Evolutionary conservation across 2,113 vertebrate species (phyloP).

Genomic region (Hippoglossus stenolepis): DNA sequence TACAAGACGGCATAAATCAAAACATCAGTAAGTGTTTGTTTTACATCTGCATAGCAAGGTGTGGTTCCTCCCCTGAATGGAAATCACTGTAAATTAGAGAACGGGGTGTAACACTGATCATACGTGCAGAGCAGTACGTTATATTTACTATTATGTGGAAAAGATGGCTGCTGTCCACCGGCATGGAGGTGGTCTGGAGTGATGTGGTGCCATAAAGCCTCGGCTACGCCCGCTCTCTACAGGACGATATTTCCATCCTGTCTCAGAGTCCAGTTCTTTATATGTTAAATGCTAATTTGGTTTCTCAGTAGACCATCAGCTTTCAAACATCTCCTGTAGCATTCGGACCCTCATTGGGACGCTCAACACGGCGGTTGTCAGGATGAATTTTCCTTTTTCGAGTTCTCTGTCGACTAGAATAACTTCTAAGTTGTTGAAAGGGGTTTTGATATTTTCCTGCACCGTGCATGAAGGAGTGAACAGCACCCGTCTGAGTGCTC

Average conservation of each 20-base stretch:
- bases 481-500: constrained; percentile 10
- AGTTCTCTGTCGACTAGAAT: not conserved
- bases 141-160: not conserved
- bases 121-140: not conserved
- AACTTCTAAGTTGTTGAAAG: not conserved
- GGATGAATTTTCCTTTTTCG: constrained; percentile 7
- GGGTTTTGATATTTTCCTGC: constrained; percentile 21
- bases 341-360: constrained; percentile 17
- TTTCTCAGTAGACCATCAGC: constrained; percentile 58
- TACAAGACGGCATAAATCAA: constrained; percentile 28
- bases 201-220: constrained; percentile 6
- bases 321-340: constrained; percentile 16
- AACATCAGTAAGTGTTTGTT: not conserved
- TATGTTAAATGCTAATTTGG: constrained; percentile 16
- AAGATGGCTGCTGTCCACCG: constrained; percentile 1
- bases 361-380: constrained; percentile 9
- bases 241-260: constrained; percentile 27
- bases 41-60: constrained; percentile 42
- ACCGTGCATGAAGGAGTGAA: not conserved
- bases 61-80: constrained; percentile 19
- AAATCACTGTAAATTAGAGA: constrained; percentile 12
- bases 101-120: not conserved
- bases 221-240: constrained; percentile 3
- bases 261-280: constrained; percentile 1
- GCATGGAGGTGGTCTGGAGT: not conserved